Evolutionary conservation across 2,113 vertebrate species (phyloP).

Genomic region (Micronycteris hirsuta): DNA sequence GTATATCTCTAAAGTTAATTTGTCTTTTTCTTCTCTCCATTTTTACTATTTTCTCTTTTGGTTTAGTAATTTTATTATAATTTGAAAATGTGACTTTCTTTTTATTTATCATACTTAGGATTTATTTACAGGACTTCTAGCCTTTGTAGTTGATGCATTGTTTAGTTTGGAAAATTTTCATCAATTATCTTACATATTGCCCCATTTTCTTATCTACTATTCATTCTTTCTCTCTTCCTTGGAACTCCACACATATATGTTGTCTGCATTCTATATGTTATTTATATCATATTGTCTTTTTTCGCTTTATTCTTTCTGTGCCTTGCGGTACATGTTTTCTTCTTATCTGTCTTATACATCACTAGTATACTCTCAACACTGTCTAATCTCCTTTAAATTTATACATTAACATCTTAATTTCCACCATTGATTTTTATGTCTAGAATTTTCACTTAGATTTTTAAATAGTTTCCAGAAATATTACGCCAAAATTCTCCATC

Average conservation of each 20-base stretch:
- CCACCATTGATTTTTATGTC: neutral
- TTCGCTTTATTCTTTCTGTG: constrained; percentile 1
- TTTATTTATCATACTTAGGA: neutral
- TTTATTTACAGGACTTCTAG: neutral
- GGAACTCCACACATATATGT: neutral
- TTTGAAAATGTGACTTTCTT: neutral
- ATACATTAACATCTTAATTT: neutral
- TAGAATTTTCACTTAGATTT: neutral
- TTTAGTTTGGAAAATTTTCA: neutral
- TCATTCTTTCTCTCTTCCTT: neutral
- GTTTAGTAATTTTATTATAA: neutral
- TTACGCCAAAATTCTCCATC: neutral
- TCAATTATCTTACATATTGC: neutral
- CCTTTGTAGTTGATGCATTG: neutral
- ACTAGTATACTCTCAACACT: neutral
- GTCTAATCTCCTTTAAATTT: neutral
- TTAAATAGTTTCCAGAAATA: neutral
- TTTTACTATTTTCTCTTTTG: neutral
- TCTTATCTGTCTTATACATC: neutral
- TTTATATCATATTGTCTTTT: neutral
- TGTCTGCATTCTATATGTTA: neutral
- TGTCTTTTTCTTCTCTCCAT: neutral
- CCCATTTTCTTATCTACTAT: neutral
- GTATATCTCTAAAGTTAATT: neutral
- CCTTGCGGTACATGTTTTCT: neutral